Conservation (phyloP, 2,888 invertebrate genomes). For the Acronicta alni region DNA sequence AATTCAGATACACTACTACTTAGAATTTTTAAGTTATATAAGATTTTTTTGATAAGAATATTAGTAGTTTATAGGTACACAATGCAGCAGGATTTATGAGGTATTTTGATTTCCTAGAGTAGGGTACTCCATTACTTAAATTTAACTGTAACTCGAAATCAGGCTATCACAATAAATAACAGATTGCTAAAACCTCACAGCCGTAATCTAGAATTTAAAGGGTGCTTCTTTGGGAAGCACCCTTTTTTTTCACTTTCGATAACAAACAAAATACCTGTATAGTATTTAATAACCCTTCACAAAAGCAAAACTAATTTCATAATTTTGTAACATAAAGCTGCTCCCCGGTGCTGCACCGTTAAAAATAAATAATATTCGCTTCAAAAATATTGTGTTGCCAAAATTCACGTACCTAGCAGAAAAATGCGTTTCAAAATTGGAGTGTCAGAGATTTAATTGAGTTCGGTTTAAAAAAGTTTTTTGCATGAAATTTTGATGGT, state of each 20-base stretch:
- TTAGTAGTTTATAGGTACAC: too few species aligned
- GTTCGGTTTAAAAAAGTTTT: conserved; percentile 28
- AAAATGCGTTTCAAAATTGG: conserved; percentile 45
- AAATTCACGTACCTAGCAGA: conserved; percentile 31
- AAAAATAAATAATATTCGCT: conserved; percentile 49
- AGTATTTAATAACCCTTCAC: too few species aligned
- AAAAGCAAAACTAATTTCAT: background rate
- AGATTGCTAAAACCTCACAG: too few species aligned
- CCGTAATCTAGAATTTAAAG: too few species aligned
- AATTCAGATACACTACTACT: conserved; percentile 51
- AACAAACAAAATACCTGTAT: too few species aligned
- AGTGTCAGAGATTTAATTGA: conserved; percentile 53
- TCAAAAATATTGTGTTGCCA: conserved; percentile 35
- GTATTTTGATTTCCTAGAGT: too few species aligned
- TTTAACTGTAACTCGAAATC: too few species aligned
- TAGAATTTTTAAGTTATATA: conserved; percentile 11
- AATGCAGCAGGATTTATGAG: too few species aligned
- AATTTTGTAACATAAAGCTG: conserved; percentile 2
- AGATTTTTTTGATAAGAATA: background rate
- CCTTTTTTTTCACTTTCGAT: too few species aligned
- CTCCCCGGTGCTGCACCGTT: conserved; percentile 23
- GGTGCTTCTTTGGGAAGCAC: too few species aligned
- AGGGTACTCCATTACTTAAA: too few species aligned
- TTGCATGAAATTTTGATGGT: conserved; percentile 6
- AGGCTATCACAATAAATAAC: too few species aligned